Base-by-base conservation (phyloP, 2,797 vertebrate genomes). In the Hyperoplus immaculatus region DNA sequence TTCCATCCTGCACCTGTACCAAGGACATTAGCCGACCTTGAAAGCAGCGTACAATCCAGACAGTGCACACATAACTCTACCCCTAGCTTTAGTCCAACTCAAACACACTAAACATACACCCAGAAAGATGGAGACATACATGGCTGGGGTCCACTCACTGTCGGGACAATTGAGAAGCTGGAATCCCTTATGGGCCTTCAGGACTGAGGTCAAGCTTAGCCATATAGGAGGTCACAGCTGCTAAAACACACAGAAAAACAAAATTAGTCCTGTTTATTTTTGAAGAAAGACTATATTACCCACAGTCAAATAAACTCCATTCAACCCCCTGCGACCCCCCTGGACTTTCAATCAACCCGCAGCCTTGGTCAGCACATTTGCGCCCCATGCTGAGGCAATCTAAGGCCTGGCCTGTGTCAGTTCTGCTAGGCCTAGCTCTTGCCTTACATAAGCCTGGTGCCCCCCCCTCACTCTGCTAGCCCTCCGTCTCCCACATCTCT, bases 221-320 rank as follows among this genome's bases (percentile, higher is more conserved):
- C 87, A 79, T 84, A 87, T 88, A 57, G 63, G 66, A 81, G 90
- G 90, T 91, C 92, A 89, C 91, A 92, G 91, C 92, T 93, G 92
- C 92, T 90, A 88, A 89, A 93, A 93, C 91, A 92, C 74, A 72
- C 81, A 77, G 86, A 29, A 67, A 92, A 92, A 91, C 91, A 91
- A 85, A 91, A 90, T 91, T 82, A 88, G 85, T 54, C 57, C 73
- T 87, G 91, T 92, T 94, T 93, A 88, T 92, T 93, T 92, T 92
- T 86, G 68, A 91, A 91, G 84, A 82, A 88, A 88, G 79, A 68
- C 84, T 86, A 87, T 87, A 89, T 86, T 83, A 85, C 85, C 88
- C 81, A 38, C 80, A 88, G 83, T 83, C 87, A 93, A 93, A 92
- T 87, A 88, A 88, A 92, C 92, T 70, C 80, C 67, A 64, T 75